Evolutionary conservation across 2,797 vertebrate species (phyloP), one percentile per base, ranked within the genome.

Genomic region (Parotocinclus haroldoi): DNA sequence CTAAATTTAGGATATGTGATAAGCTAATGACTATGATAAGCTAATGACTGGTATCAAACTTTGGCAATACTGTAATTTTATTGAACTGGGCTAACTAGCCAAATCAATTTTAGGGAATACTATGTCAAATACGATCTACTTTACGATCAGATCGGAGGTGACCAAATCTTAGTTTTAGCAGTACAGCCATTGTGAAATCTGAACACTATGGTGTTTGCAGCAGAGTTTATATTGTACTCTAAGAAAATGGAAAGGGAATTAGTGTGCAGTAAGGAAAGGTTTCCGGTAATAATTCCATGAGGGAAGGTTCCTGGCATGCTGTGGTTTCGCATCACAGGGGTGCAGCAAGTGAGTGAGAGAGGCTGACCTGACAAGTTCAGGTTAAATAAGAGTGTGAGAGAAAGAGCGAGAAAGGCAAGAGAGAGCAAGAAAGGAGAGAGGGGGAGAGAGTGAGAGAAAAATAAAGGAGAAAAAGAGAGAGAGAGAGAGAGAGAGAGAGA

Each of bases 361-460:
- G 67, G 58, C 63, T 64, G 66, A 69, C 72, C 63, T 75, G 66
- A 66, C 69, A 70, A 36, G 55, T 46, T 55, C 69, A 70, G 19
- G 55, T 46, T 55, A 62, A 61, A 72, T 63, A 66, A 77, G 62
- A 17, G 19, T 50, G 48, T 50, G 48, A 14, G 48, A 14, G 48
- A 8, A 14, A 6, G n/a, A 7, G 12, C 13, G n/a, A n/a, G n/a
- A 12, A 46, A 58, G 68, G 0, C 48, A 44, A 37, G 55, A 50
- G 46, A 59, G 66, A 54, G 54, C 42, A 51, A 74, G 18, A 63
- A 44, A 58, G 64, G 63, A 8, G 27, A 44, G 56, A 36, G 38
- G 27, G 36, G 19, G 51, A 49, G 18, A 57, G 49, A 44, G 49
- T 53, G 38, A 27, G 40, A 11, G 37, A 10, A 42, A 36, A n/a